phyloP scores from a whole-genome alignment of 2,888 invertebrate genomes.

The Netelia melanura region DNA sequence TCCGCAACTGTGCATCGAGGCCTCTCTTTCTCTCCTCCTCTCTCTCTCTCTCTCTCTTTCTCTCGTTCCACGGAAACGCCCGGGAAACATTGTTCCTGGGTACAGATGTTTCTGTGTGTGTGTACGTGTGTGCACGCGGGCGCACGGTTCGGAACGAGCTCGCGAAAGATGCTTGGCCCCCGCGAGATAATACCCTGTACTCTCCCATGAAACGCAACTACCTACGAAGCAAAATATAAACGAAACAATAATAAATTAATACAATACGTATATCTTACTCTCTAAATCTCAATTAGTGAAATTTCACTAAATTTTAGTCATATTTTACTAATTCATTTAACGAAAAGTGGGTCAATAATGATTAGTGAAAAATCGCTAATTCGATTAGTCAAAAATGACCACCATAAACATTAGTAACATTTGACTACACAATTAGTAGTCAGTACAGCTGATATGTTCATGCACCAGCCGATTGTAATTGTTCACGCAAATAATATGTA shows the following conservation, averaged over 20 bases:
- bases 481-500: too few species aligned
- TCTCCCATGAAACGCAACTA: neutral
- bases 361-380: too few species aligned
- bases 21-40: constrained; percentile 9
- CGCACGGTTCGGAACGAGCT: constrained; percentile 29
- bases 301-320: too few species aligned
- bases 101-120: neutral
- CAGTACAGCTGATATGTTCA: too few species aligned
- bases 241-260: neutral
- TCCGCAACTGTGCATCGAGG: constrained; percentile 68
- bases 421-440: too few species aligned
- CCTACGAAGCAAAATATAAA: neutral
- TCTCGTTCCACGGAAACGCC: constrained; percentile 77
- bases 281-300: too few species aligned
- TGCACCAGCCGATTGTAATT: too few species aligned
- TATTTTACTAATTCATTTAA: too few species aligned
- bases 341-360: too few species aligned
- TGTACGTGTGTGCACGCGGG: neutral
- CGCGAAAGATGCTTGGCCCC: constrained; percentile 33
- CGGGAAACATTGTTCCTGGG: constrained; percentile 76
- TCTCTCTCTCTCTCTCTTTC: constrained; percentile 43
- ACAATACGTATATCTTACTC: too few species aligned
- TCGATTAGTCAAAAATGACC: too few species aligned
- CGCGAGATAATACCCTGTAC: neutral
- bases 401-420: too few species aligned